Conservation (phyloP, 2,797 vertebrate genomes). For the Mastacembelus armatus region DNA sequence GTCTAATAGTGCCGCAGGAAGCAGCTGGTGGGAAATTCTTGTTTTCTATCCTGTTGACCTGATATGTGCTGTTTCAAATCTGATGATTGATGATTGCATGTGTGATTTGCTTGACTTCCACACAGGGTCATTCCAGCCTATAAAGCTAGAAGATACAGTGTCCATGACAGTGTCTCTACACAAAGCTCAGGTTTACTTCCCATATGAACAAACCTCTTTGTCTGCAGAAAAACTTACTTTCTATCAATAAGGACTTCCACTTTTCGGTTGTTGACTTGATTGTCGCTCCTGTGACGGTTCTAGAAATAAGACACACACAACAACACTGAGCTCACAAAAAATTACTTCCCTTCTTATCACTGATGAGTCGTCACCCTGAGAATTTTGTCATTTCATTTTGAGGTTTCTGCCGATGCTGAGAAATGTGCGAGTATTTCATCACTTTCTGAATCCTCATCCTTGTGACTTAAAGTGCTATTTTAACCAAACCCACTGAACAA, state of each 20-base stretch:
- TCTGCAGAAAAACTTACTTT: constrained; percentile 84
- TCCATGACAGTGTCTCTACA: too few relatives aligned
- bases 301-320: constrained; percentile 64
- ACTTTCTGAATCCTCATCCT: too few relatives aligned
- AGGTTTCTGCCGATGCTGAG: too few relatives aligned
- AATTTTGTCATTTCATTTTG: too few relatives aligned
- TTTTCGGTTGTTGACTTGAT: constrained; percentile 93
- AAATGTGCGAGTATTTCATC: too few relatives aligned
- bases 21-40: constrained; percentile 37
- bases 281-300: constrained; percentile 93
- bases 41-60: constrained; percentile 46
- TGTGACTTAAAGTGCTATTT: too few relatives aligned
- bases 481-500: too few relatives aligned
- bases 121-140: background rate
- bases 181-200: too few relatives aligned
- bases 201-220: background rate
- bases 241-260: constrained; percentile 89
- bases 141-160: constrained; percentile 5
- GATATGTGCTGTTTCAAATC: constrained; percentile 21
- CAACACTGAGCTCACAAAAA: constrained; percentile 11
- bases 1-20: constrained; percentile 57
- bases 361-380: too few relatives aligned
- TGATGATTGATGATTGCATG: too few relatives aligned
- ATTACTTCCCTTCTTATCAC: too few relatives aligned
- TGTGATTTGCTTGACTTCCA: background rate